Conservation (phyloP, 1,140 invertebrate genomes). For the Phocides pigmalion region DNA sequence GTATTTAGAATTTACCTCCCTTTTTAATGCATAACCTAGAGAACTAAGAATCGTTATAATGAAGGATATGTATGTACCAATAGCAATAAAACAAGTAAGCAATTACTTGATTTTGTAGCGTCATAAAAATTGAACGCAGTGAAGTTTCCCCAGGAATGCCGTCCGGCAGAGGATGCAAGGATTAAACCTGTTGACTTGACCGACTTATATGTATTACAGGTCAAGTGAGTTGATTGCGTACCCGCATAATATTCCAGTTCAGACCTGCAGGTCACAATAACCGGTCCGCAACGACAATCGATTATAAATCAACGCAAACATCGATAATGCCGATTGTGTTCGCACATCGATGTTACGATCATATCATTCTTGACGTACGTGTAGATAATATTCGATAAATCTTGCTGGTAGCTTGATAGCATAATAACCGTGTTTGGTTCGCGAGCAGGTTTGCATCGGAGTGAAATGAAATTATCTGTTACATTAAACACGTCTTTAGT, state of each 20-base stretch:
- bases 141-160: conserved; percentile 58
- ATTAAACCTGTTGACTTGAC: conserved; percentile 68
- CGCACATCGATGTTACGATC: conserved; percentile 12
- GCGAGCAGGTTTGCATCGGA: background rate
- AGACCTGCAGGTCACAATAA: conserved; percentile 55
- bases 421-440: conserved; percentile 3
- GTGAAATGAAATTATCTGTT: conserved; percentile 14
- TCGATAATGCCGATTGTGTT: conserved; percentile 20
- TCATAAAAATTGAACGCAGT: conserved; percentile 47
- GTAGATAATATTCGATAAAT: conserved; percentile 18
- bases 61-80: background rate
- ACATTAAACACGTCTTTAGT: background rate
- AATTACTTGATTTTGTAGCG: conserved; percentile 19
- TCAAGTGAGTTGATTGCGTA: conserved; percentile 63
- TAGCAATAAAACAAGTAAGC: conserved; percentile 18
- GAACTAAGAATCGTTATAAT: background rate
- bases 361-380: conserved; percentile 2
- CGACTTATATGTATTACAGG: conserved; percentile 71
- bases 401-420: conserved; percentile 5
- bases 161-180: conserved; percentile 54
- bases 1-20: no score
- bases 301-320: conserved; percentile 59
- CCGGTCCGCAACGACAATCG: conserved; percentile 68
- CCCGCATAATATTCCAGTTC: conserved; percentile 70
- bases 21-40: no score